Base-by-base conservation (phyloP, 2,113 vertebrate species). In the Notothenia coriiceps region DNA sequence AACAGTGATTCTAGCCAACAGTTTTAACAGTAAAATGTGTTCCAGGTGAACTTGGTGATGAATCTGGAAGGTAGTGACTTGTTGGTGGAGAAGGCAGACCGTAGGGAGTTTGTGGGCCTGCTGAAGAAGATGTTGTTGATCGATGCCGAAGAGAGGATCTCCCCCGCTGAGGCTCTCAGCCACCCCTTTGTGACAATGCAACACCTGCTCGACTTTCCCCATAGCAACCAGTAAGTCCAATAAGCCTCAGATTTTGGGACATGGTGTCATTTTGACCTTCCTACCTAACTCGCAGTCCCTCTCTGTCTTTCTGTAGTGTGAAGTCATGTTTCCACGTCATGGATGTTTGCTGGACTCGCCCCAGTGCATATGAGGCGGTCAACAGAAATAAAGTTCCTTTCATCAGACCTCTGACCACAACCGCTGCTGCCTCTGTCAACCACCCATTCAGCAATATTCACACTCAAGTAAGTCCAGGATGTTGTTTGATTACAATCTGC, bases 301-400 rank as follows among this genome's bases (percentile, higher is more conserved):
- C 51, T n/a, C 51, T 52, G 17, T 76, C 11, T 63, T 13, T 35
- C 46, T 51, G 18, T 43, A 99, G 98, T 89, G 97, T 99, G 56
- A 98, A 98, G 92, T 98, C 98, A 65, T 98, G 97, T 96, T 99
- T 99, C 94, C 98, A 98, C 93, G 97, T 99, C 89, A 99, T 99
- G 97, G 98, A 99, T 88, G 91, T 97, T 91, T 99, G 98, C 94
- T 97, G 97, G 89, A 95, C 95, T 80, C 96, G 97, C 67, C 95
- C 97, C 43, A 94, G 93, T 89, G 84, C 92, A 10, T 96, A 95
- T 64, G 97, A 99, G 82, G 85, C 90, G 63, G 89, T 92, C 88
- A 98, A 96, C 93, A 94, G 96, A 92, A 98, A 96, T 95, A 99
- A 98, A 95, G 93, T 95, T 65, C 94, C 96, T 47, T 96, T 97